Conservation (phyloP, 2,888 invertebrate genomes). For the Agrotis clavis region DNA sequence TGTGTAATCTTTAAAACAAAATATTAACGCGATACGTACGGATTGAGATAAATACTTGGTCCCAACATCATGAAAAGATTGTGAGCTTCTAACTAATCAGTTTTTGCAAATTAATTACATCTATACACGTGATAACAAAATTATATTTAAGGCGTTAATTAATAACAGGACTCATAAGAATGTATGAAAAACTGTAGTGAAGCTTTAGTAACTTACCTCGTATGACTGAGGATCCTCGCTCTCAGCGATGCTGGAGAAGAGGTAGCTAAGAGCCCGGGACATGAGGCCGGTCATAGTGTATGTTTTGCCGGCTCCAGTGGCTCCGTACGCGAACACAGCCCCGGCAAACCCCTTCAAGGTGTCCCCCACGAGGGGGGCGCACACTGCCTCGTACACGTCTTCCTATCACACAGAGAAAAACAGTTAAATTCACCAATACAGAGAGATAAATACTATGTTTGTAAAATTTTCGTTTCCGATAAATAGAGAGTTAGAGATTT, state of each 20-base stretch:
- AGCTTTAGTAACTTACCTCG: conserved; percentile 86
- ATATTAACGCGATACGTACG: conserved; percentile 7
- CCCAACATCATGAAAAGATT: conserved; percentile 16
- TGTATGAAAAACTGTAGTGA: background rate
- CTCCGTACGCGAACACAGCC: conserved; percentile 98
- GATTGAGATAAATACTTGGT: background rate
- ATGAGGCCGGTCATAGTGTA: conserved; percentile 98
- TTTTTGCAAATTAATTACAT: conserved; percentile 8
- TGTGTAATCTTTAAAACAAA: conserved; percentile 15
- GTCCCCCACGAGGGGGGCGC: conserved; percentile 96
- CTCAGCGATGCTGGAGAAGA: conserved; percentile 94
- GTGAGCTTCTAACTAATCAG: background rate
- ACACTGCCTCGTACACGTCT: conserved; percentile 96
- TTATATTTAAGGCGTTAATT: background rate
- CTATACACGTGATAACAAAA: conserved; percentile 10
- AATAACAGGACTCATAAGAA: background rate
- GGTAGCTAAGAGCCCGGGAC: conserved; percentile 96
- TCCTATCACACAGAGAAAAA: conserved; percentile 81
- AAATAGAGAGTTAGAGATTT: too few relatives aligned
- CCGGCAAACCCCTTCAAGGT: conserved; percentile 97
- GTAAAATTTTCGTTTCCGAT: too few relatives aligned
- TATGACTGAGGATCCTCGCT: conserved; percentile 91
- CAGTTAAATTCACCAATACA: too few relatives aligned
- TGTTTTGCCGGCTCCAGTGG: conserved; percentile 98
- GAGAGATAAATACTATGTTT: too few relatives aligned